Base-by-base conservation (phyloP, 1,140 invertebrate genomes). In the Octopus bimaculoides region DNA sequence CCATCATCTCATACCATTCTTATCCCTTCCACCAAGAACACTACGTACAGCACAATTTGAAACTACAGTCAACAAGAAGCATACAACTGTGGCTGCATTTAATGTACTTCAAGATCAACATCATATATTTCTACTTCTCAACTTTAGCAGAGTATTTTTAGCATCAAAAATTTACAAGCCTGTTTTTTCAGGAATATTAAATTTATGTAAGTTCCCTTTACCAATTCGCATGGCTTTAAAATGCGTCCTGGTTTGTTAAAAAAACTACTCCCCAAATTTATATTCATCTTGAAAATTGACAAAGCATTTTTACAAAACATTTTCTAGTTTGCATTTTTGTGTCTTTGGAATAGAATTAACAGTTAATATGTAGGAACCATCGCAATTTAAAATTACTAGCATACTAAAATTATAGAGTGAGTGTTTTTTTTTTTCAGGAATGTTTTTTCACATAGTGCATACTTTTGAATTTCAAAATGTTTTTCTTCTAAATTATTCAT, bases 161-260 rank as follows among this genome's bases (percentile, higher is more conserved):
- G 20, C 74, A 52, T 75, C 74, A 26, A 75, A 75, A 75, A 75
- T 75, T 75, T 75, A 52, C 74, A 75, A 75, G 74, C 74, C 26
- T 75, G 74, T 52, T 75, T 75, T 75, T 75, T 53, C 17, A 9
- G 26, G 52, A 52, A 52, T 10, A 41, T 52, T 7, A 75, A 75
- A 52, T 8, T 41, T 75, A 41, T 75, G 74, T 75, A 75, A 75
- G 74, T 75, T 75, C 20, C 20, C 52, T 75, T 75, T 41, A 75
- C 8, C 74, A 52, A 75, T 75, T 52, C 52, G 74, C 74, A 75
- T 75, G 74, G 74, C 52, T 52, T 75, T 75, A 71, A 41, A 41
- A 71, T 17, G 66, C 8, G 66, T 71, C 66, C 66, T 71, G 66
- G 66, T 71, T 12, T 71, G 66, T 71, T 71, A 71, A 41, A 41